Evolutionary conservation across 2,113 vertebrate species (phyloP).

Genomic region (Lophochroa leadbeateri): DNA sequence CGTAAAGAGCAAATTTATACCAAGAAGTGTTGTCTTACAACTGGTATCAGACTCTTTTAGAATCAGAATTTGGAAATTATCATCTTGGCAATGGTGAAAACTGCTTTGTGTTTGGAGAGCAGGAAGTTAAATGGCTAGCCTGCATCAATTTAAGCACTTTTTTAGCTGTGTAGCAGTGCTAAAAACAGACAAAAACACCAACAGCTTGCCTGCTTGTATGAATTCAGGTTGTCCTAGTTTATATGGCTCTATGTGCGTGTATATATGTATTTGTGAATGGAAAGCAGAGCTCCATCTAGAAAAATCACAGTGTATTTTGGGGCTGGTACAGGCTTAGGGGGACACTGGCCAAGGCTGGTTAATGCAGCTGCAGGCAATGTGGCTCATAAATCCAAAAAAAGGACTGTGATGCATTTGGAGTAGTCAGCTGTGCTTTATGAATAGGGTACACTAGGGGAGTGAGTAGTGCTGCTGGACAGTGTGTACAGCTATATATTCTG

Average conservation of each 20-base stretch:
- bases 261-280: not conserved
- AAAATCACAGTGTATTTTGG: not conserved
- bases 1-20: not conserved
- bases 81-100: not conserved
- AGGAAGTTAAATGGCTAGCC: not conserved
- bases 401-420: not conserved
- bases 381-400: not conserved
- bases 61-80: not conserved
- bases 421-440: not conserved
- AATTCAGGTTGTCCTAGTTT: slow-evolving; percentile 10
- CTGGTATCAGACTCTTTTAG: not conserved
- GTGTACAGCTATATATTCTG: not conserved
- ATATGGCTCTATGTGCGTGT: not conserved
- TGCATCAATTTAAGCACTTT: not conserved
- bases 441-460: not conserved
- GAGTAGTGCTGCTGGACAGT: not conserved
- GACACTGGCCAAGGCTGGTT: not conserved
- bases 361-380: not conserved
- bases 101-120: not conserved
- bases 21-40: not conserved
- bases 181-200: not conserved
- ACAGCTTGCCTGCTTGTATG: not conserved
- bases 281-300: not conserved
- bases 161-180: not conserved
- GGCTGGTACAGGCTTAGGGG: not conserved